A percentile compares a stretch with the other conserved stretches of the same genome.
Evolutionary conservation across 2,113 vertebrate genomes (phyloP).

Genomic region (Syngnathus floridae): DNA sequence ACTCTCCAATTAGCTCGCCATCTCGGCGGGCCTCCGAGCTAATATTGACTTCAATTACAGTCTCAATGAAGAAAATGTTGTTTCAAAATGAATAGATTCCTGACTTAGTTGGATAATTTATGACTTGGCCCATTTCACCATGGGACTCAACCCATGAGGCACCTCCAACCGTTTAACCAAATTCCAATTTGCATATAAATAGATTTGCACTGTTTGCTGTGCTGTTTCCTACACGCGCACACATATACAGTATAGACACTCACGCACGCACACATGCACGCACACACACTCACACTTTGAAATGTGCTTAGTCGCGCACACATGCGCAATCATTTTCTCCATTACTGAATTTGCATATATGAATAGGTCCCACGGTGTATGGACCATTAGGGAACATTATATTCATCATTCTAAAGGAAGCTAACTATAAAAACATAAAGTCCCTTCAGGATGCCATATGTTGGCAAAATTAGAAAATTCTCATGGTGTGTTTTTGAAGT

Average conservation of each 20-base stretch:
- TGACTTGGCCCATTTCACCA: conserved; percentile 74
- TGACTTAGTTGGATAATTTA: conserved; percentile 82
- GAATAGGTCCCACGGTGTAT: conserved; percentile 30
- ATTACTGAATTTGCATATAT: conserved; percentile 52
- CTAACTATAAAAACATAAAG: conserved; percentile 19
- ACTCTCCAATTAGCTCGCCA: conserved; percentile 54
- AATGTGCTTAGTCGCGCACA: conserved; percentile 15
- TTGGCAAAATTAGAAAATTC: conserved; percentile 6
- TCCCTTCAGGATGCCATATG: conserved; percentile 9
- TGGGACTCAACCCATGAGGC: conserved; percentile 70
- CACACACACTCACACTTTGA: conserved; percentile 8
- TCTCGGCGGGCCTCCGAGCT: conserved; percentile 70
- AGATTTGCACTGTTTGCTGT: conserved; percentile 81
- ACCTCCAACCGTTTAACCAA: conserved; percentile 71
- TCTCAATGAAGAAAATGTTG: conserved; percentile 73
- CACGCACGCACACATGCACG: too few species aligned
- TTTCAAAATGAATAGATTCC: conserved; percentile 86
- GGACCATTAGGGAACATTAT: conserved; percentile 42
- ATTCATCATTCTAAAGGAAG: conserved; percentile 38
- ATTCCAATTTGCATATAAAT: conserved; percentile 94
- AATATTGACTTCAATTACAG: conserved; percentile 76
- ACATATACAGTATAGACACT: background rate
- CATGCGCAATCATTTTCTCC: conserved; percentile 14
- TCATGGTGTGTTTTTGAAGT: background rate
- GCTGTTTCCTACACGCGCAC: conserved; percentile 36